A percentile compares a stretch with the other conserved stretches of the same genome.
These are phyloP conservation scores for Hydractinia symbiolongicarpus DNA, from an alignment of 30 jellyfish, hydroid and myxozoan species.

Conservation along the genomic window DNA sequence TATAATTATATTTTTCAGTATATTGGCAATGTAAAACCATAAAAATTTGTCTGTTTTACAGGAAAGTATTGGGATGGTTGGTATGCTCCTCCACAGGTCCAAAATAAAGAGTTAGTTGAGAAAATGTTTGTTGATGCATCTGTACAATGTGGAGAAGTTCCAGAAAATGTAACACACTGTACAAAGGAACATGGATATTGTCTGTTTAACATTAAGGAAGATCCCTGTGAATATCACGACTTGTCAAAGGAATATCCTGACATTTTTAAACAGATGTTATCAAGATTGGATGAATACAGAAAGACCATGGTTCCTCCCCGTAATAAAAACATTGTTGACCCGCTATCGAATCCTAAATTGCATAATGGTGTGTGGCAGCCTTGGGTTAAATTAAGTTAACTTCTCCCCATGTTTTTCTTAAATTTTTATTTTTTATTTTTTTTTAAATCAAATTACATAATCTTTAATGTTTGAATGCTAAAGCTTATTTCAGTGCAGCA, in stretches of 20 bases:
- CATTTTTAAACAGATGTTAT: slow-evolving; percentile 14
- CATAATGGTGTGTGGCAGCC: slow-evolving; percentile 94
- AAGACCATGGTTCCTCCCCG: slow-evolving; percentile 20
- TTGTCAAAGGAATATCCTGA: slow-evolving; percentile 54
- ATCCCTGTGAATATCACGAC: slow-evolving; percentile 78
- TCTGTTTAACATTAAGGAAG: slow-evolving; percentile 51
- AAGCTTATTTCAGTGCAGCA: too few relatives aligned
- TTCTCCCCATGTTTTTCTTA: too few relatives aligned
- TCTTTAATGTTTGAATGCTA: too few relatives aligned
- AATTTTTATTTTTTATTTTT: too few relatives aligned
- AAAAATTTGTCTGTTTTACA: neutral
- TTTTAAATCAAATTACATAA: too few relatives aligned
- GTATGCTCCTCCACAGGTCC: slow-evolving; percentile 31
- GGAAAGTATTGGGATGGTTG: slow-evolving; percentile 31
- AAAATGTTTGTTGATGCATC: slow-evolving; percentile 37
- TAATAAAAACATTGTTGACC: slow-evolving; percentile 35
- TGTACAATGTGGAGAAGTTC: slow-evolving; percentile 61
- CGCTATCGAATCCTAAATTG: slow-evolving; percentile 64
- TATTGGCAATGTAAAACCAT: neutral
- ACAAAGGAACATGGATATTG: slow-evolving; percentile 46
- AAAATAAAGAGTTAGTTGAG: neutral
- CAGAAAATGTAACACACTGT: slow-evolving; percentile 48
- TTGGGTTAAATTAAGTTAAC: slow-evolving; percentile 18
- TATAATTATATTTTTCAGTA: too few relatives aligned
- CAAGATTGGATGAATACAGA: slow-evolving; percentile 36